Conservation (phyloP, 2,888 invertebrate species). For the Tipula lateralis region DNA sequence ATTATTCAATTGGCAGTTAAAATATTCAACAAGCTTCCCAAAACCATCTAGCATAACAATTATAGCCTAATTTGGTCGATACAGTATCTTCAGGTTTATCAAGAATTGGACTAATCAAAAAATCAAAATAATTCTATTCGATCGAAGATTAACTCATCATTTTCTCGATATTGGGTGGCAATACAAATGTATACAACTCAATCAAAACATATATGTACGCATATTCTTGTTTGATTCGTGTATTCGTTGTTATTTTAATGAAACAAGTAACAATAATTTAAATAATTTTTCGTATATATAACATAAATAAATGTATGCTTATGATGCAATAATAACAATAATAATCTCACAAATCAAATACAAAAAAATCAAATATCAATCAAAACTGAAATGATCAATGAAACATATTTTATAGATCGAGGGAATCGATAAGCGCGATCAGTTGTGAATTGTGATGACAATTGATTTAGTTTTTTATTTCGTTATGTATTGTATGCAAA, state of each 20-base stretch:
- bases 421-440: background rate
- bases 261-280: background rate
- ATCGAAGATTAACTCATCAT: background rate
- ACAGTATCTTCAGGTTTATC: background rate
- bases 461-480: background rate
- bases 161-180: background rate
- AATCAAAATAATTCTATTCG: background rate
- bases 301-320: background rate
- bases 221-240: background rate
- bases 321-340: background rate
- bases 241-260: background rate
- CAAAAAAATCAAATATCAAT: background rate
- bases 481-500: background rate
- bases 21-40: background rate
- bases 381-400: background rate
- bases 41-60: background rate
- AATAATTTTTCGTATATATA: background rate
- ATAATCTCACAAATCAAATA: background rate
- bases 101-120: background rate
- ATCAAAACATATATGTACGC: background rate
- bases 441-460: constrained; percentile 1
- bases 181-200: background rate
- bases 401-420: background rate
- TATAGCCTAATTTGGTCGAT: background rate
- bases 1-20: background rate